phyloP scores from a whole-genome alignment of 2,888 invertebrate genomes.

The Coenonympha arcania region DNA sequence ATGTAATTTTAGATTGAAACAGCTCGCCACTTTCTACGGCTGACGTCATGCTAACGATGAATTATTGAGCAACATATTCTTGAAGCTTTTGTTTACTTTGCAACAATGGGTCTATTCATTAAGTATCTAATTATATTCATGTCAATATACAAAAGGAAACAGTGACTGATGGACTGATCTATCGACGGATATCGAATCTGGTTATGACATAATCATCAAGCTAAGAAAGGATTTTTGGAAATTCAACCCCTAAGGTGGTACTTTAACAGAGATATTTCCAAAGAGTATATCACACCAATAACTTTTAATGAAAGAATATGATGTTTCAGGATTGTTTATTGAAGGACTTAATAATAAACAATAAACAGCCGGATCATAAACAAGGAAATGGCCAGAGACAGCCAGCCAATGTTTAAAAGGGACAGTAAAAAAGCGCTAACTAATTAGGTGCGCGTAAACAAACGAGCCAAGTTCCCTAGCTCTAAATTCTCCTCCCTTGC shows the following conservation, averaged over 20 bases:
- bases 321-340: neutral
- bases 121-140: neutral
- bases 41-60: conserved; percentile 30
- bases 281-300: no score
- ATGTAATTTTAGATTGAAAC: conserved; percentile 34
- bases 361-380: conserved; percentile 4
- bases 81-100: conserved; percentile 17
- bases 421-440: conserved; percentile 21
- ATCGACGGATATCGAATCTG: no score
- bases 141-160: no score
- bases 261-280: no score
- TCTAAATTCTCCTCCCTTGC: conserved; percentile 17
- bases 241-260: no score
- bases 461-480: conserved; percentile 10
- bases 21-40: conserved; percentile 30
- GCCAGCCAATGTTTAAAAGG: conserved; percentile 11
- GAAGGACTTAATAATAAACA: neutral
- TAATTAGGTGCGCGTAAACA: conserved; percentile 26
- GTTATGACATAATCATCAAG: no score
- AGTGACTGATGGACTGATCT: no score
- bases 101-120: conserved; percentile 6
- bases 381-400: conserved; percentile 6
- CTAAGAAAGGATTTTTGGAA: no score
- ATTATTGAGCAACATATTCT: conserved; percentile 16
- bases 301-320: no score